Evolutionary conservation across 2,888 invertebrate genomes (phyloP).

Genomic region (Drosophila rubida): DNA sequence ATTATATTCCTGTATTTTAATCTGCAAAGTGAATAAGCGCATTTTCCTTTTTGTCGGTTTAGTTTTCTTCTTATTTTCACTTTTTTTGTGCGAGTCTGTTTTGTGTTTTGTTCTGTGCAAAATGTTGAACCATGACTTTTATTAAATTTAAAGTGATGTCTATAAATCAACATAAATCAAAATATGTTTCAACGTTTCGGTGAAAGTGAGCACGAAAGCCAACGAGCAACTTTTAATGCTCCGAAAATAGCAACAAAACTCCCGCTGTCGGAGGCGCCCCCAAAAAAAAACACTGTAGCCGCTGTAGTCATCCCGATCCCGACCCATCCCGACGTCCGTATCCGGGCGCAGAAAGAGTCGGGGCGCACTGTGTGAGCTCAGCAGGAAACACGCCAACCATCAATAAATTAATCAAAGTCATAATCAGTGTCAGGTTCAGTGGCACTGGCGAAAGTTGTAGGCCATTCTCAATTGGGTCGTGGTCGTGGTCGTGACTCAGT

Average conservation of each 20-base stretch:
- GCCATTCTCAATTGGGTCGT: slow-evolving; percentile 30
- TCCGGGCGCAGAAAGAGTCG: slow-evolving; percentile 13
- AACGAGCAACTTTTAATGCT: slow-evolving; percentile 63
- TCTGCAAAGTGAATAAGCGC: slow-evolving; percentile 76
- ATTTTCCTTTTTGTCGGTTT: slow-evolving; percentile 50
- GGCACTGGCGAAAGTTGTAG: slow-evolving; percentile 64
- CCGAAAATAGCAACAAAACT: slow-evolving; percentile 47
- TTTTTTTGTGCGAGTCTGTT: slow-evolving; percentile 15
- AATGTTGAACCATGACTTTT: slow-evolving; percentile 67
- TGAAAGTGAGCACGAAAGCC: slow-evolving; percentile 50
- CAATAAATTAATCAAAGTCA: slow-evolving; percentile 84
- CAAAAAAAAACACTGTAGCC: background rate
- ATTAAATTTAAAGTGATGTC: slow-evolving; percentile 78
- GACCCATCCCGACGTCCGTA: background rate
- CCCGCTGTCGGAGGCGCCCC: too few species aligned
- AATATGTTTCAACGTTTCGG: slow-evolving; percentile 55
- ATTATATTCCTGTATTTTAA: slow-evolving; percentile 57
- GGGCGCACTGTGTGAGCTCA: slow-evolving; percentile 38
- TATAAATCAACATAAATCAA: slow-evolving; percentile 81
- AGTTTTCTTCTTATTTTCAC: slow-evolving; percentile 21
- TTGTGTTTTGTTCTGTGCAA: slow-evolving; percentile 38
- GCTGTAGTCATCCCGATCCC: too few species aligned
- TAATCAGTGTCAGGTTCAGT: slow-evolving; percentile 81
- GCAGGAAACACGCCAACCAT: slow-evolving; percentile 81
- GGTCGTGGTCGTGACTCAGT: slow-evolving; percentile 38